These are phyloP conservation scores for Lumbricus terrestris DNA, from an alignment of 2,888 invertebrate genomes.

Conservation along the genomic window DNA sequence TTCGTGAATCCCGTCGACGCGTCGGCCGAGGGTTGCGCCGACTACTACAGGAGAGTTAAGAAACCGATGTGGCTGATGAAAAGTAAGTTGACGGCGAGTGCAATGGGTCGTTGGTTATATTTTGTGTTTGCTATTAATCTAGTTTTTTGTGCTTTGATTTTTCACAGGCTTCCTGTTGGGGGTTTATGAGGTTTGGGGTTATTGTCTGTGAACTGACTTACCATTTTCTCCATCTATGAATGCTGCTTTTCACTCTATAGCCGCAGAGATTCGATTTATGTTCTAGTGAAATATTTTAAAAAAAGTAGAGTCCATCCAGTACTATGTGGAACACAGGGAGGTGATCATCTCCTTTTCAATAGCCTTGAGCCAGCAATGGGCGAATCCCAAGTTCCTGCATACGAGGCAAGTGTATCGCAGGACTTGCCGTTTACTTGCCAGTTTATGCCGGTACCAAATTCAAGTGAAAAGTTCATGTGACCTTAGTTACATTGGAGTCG, in stretches of 20 bases:
- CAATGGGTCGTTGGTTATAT: background rate
- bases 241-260: background rate
- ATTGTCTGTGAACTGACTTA: background rate
- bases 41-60: slow-evolving; percentile 60
- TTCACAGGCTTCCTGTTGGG: background rate
- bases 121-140: background rate
- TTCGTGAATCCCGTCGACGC: slow-evolving; percentile 60
- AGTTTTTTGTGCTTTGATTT: background rate
- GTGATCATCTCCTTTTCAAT: too few relatives aligned
- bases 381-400: too few relatives aligned
- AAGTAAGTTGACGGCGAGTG: slow-evolving; percentile 52
- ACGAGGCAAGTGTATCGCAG: too few relatives aligned
- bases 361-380: too few relatives aligned
- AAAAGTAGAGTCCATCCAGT: too few relatives aligned
- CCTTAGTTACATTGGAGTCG: background rate
- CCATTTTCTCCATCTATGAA: background rate
- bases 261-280: background rate
- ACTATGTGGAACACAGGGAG: too few relatives aligned
- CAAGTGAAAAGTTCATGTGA: too few relatives aligned
- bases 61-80: slow-evolving; percentile 62
- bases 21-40: slow-evolving; percentile 53
- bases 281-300: background rate
- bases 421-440: too few relatives aligned
- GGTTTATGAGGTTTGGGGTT: background rate
- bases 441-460: too few relatives aligned